Conservation (phyloP, 2,113 vertebrate species). For the Dasyurus viverrinus region DNA sequence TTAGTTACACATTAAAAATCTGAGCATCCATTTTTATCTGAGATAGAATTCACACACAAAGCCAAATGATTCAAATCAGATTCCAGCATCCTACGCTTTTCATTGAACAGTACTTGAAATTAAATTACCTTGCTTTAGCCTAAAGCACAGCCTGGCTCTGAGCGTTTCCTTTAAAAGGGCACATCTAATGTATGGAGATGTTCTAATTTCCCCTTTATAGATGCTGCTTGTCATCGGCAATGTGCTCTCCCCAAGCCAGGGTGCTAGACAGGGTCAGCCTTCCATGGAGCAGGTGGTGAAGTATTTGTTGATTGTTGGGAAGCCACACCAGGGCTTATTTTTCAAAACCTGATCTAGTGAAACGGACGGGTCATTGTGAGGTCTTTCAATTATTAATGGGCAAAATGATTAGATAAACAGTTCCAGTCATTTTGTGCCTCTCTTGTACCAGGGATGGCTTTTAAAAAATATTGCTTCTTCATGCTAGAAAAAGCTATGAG, state of each 20-base stretch:
- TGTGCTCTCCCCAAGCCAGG: neutral
- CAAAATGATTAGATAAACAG: conserved; percentile 23
- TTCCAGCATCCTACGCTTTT: conserved; percentile 18
- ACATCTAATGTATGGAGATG: conserved; percentile 18
- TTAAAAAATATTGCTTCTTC: neutral
- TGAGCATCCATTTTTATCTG: neutral
- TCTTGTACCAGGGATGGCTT: neutral
- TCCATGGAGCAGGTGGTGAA: conserved; percentile 20
- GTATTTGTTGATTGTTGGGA: neutral
- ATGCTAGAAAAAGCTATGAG: conserved; percentile 29
- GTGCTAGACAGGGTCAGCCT: neutral
- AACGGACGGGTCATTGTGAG: conserved; percentile 24
- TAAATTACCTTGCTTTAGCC: conserved; percentile 43
- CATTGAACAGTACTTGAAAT: conserved; percentile 38
- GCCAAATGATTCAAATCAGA: conserved; percentile 46
- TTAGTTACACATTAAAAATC: conserved; percentile 40
- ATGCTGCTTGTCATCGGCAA: neutral
- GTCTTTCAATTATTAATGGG: conserved; percentile 42
- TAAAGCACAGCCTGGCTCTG: conserved; percentile 4
- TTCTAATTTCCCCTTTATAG: conserved; percentile 51
- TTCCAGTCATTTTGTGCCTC: conserved; percentile 10
- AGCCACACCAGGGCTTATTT: neutral
- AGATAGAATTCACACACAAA: conserved; percentile 44
- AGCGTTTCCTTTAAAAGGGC: conserved; percentile 26
- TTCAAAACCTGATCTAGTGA: conserved; percentile 40